A percentile compares a stretch with the other conserved stretches of the same genome.
Evolutionary conservation across 2,888 invertebrate species (phyloP).

Genomic region (Halictus ligatus): DNA sequence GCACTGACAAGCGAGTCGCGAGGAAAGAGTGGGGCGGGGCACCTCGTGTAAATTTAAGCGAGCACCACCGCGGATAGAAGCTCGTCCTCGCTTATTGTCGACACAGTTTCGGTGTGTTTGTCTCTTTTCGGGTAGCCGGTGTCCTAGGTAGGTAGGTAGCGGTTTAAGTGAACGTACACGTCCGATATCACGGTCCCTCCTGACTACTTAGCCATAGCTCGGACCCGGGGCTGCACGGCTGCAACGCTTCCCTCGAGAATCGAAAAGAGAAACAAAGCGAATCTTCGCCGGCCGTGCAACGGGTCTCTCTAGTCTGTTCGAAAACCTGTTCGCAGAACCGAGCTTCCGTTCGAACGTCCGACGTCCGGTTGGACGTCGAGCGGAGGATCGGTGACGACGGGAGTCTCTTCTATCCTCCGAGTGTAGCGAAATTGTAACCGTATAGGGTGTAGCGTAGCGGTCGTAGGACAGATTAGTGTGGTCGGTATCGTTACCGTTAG

Average conservation of each 20-base stretch:
- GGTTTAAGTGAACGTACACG: constrained; percentile 82
- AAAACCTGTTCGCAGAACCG: constrained; percentile 62
- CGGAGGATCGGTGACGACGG: constrained; percentile 39
- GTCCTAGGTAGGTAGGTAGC: constrained; percentile 77
- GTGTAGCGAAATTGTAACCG: constrained; percentile 61
- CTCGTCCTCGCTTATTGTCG: constrained; percentile 57
- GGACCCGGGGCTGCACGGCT: constrained; percentile 78
- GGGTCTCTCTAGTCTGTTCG: constrained; percentile 82
- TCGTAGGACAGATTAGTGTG: constrained; percentile 57
- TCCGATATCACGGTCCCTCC: constrained; percentile 85
- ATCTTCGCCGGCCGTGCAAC: constrained; percentile 80
- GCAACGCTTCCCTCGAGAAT: constrained; percentile 79
- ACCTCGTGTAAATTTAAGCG: neutral
- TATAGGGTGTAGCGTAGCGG: constrained; percentile 59
- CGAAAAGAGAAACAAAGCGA: constrained; percentile 54
- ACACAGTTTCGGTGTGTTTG: constrained; percentile 30
- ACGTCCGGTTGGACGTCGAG: neutral
- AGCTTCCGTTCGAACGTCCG: constrained; percentile 16
- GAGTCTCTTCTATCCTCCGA: constrained; percentile 56
- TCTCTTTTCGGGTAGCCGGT: constrained; percentile 66
- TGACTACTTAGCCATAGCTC: constrained; percentile 84
- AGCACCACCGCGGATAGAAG: constrained; percentile 31
- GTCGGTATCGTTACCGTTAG: constrained; percentile 34
- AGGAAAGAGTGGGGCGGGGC: no score
- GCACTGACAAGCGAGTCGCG: no score